phyloP scores from a whole-genome alignment of 2,888 invertebrate species.

The Microctonus hyperodae region DNA sequence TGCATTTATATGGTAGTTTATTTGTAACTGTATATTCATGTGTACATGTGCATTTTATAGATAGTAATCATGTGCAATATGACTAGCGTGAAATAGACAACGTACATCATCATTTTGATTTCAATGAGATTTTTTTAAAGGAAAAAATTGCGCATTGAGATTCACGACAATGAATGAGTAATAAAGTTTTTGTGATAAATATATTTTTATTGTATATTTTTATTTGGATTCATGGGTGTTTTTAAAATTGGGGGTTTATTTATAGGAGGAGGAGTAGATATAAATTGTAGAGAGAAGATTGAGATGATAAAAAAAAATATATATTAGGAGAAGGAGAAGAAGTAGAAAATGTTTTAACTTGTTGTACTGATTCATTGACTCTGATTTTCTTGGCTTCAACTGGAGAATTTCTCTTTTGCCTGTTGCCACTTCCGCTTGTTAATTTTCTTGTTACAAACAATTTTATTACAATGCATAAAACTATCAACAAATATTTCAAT shows the following conservation, averaged over 20 bases:
- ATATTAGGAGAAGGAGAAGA: background rate
- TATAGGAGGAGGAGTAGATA: slow-evolving; percentile 3
- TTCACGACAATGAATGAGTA: slow-evolving; percentile 1
- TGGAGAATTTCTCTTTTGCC: slow-evolving; percentile 28
- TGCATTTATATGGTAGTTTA: background rate
- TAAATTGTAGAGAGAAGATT: background rate
- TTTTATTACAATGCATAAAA: slow-evolving; percentile 23
- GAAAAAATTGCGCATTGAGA: slow-evolving; percentile 2
- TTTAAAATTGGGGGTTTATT: slow-evolving; percentile 3
- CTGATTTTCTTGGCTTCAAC: slow-evolving; percentile 9
- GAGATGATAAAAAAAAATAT: background rate
- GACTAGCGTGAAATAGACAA: slow-evolving; percentile 12
- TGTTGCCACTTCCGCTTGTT: slow-evolving; percentile 29
- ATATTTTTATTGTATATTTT: background rate
- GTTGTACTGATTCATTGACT: slow-evolving; percentile 32
- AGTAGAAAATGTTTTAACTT: slow-evolving; percentile 24
- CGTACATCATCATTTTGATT: slow-evolving; percentile 28
- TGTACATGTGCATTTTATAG: background rate
- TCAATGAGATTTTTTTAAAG: slow-evolving; percentile 20
- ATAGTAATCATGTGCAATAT: background rate
- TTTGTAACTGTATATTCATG: background rate
- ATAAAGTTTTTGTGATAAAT: slow-evolving; percentile 19
- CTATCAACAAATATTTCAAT: slow-evolving; percentile 13
- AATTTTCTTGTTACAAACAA: slow-evolving; percentile 30
- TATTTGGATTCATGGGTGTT: background rate